A percentile compares a stretch with the other conserved stretches of the same genome.
phyloP scores from a whole-genome alignment of 1,140 invertebrate species.

The Sinella curviseta region DNA sequence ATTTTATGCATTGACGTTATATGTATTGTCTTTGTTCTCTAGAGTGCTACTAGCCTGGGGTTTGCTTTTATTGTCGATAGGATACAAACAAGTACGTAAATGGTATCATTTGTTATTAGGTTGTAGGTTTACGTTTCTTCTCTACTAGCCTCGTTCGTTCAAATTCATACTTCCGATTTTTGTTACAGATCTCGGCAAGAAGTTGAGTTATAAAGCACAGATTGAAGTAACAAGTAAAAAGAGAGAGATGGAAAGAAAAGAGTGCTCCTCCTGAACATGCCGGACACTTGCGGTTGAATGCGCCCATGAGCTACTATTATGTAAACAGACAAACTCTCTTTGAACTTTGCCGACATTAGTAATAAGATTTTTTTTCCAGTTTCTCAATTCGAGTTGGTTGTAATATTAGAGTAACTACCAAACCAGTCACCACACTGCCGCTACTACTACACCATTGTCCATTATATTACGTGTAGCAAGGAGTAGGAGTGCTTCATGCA shows the following conservation, averaged over 20 bases:
- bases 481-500: too few relatives aligned
- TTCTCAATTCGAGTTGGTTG: not conserved
- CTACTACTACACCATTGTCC: too few relatives aligned
- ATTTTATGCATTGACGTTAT: too few relatives aligned
- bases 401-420: not conserved
- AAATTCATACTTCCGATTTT: not conserved
- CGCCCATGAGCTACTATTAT: constrained; percentile 43
- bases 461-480: too few relatives aligned
- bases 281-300: constrained; percentile 43
- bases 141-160: too few relatives aligned
- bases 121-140: too few relatives aligned
- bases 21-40: too few relatives aligned
- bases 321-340: constrained; percentile 39
- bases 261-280: constrained; percentile 32
- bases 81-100: too few relatives aligned
- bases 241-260: constrained; percentile 1
- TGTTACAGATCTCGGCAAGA: constrained; percentile 24
- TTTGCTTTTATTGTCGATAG: too few relatives aligned
- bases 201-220: not conserved
- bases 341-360: constrained; percentile 41
- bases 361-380: constrained; percentile 36
- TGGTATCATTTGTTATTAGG: too few relatives aligned
- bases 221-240: not conserved
- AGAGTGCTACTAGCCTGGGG: too few relatives aligned
- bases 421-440: not conserved